Evolutionary conservation across 2,113 vertebrate genomes (phyloP), one percentile per base, ranked within the genome.

Genomic region (Corythaixoides concolor): DNA sequence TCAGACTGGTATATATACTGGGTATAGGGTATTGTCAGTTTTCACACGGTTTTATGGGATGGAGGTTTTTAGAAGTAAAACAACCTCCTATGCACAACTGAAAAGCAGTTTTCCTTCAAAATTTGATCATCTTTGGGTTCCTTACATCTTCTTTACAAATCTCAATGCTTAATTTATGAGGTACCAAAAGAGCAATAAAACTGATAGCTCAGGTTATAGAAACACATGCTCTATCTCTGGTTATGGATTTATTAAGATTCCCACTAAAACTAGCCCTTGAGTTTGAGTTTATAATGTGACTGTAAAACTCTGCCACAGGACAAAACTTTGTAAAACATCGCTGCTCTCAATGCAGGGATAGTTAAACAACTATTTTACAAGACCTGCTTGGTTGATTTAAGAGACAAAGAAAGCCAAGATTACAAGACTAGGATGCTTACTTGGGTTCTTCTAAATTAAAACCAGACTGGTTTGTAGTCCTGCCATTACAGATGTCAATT

Each of bases 41-140:
- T 59, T 39, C 47, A 68, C 9, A 52, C 52, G 27, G 39, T n/a
- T 85, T 2, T 64, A 59, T 2, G 21, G 27, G 15, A 56, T 3
- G 52, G 12, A 69, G 9, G 23, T 37, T 72, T 69, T 63, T 22
- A 28, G 24, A 86, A 41, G 23, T 52, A 66, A 35, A 91, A 27
- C 59, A 28, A 53, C 2, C 4, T n/a, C 11, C 70, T 50, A 12
- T 2, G 4, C 8, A 55, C 75, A 70, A 45, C 9, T 0, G 14
- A 62, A 67, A 9, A 59, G 27, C 22, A 24, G 7, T 47, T 52
- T 88, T 83, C 45, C 67, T 91, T 85, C 35, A 67, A 24, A 76
- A 50, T 73, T 33, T 53, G 20, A 77, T 74, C n/a, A 39, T 20
- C 1, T 0, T 1, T 12, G 19, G 10, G 37, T n/a, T 89, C 20